Evolutionary conservation across 1,140 invertebrate species (phyloP).

Genomic region (Mamestra configurata): DNA sequence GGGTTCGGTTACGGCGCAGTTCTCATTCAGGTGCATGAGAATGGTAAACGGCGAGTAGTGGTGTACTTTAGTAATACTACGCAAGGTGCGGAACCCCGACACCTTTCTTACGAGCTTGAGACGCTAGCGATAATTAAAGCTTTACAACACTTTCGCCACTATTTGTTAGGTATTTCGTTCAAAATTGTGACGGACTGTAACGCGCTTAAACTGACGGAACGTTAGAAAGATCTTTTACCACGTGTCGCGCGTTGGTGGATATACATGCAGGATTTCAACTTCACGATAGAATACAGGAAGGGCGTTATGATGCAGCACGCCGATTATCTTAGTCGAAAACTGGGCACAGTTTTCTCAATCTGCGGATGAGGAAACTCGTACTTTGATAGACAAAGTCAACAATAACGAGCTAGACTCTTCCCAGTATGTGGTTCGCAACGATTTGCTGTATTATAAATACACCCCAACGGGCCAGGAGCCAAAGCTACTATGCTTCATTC

Average conservation of each 20-base stretch:
- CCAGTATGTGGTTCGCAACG: no score
- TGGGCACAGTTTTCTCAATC: constrained; percentile 50
- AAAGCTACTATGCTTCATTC: no score
- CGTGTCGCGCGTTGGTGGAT: constrained; percentile 17
- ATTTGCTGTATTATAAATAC: no score
- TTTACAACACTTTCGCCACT: background rate
- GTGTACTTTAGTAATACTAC: background rate
- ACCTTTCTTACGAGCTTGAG: background rate
- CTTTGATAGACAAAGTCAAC: no score
- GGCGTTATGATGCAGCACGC: background rate
- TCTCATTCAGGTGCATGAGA: background rate
- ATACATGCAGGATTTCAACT: background rate
- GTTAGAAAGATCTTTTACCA: background rate
- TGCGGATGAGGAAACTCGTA: background rate
- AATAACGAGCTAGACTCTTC: no score
- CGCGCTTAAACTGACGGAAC: background rate
- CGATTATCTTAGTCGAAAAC: constrained; percentile 40
- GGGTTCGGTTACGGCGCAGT: background rate
- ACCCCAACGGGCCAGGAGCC: no score
- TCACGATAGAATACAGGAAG: background rate
- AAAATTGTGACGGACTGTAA: constrained; percentile 6
- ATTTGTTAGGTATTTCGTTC: background rate
- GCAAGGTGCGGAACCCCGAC: background rate
- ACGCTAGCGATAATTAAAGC: background rate
- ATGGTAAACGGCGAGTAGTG: background rate